A percentile compares a stretch with the other conserved stretches of the same genome.
Conservation (phyloP, 2,797 vertebrate genomes). For the Pteropus rufus region DNA sequence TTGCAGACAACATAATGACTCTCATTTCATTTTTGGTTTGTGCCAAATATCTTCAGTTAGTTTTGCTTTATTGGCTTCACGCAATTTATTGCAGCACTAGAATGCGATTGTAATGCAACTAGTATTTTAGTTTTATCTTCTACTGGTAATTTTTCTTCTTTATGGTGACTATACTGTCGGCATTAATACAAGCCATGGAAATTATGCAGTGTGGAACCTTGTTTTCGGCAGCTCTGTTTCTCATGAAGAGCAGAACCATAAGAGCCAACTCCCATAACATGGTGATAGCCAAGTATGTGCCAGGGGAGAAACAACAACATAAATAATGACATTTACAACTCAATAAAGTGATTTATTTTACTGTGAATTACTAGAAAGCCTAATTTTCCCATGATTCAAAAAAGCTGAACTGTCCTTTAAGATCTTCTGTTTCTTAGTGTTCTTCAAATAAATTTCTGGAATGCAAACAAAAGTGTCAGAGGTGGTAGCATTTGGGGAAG, state of each 20-base stretch:
- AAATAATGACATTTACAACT: slow-evolving; percentile 13
- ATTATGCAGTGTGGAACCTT: slow-evolving; percentile 77
- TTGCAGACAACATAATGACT: slow-evolving; percentile 81
- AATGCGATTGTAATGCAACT: slow-evolving; percentile 82
- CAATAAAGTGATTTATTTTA: slow-evolving; percentile 21
- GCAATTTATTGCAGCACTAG: slow-evolving; percentile 83
- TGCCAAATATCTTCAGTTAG: slow-evolving; percentile 86
- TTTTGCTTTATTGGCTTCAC: slow-evolving; percentile 84
- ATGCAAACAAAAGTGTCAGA: not conserved
- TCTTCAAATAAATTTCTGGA: not conserved
- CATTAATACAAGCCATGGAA: slow-evolving; percentile 83
- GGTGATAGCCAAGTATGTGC: not conserved
- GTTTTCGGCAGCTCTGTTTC: slow-evolving; percentile 76
- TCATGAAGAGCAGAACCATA: slow-evolving; percentile 20
- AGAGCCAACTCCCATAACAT: not conserved
- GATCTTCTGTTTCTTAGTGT: not conserved
- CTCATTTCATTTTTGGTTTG: slow-evolving; percentile 84
- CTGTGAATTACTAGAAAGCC: slow-evolving; percentile 7
- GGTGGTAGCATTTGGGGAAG: not conserved
- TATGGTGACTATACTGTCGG: slow-evolving; percentile 80
- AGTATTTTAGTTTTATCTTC: slow-evolving; percentile 85
- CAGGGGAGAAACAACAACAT: not conserved
- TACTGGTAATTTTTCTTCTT: slow-evolving; percentile 84
- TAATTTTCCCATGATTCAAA: slow-evolving; percentile 20
- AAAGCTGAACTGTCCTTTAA: slow-evolving; percentile 17